Conservation (phyloP, 2,113 vertebrate species). For the Mastomys natalensis region DNA sequence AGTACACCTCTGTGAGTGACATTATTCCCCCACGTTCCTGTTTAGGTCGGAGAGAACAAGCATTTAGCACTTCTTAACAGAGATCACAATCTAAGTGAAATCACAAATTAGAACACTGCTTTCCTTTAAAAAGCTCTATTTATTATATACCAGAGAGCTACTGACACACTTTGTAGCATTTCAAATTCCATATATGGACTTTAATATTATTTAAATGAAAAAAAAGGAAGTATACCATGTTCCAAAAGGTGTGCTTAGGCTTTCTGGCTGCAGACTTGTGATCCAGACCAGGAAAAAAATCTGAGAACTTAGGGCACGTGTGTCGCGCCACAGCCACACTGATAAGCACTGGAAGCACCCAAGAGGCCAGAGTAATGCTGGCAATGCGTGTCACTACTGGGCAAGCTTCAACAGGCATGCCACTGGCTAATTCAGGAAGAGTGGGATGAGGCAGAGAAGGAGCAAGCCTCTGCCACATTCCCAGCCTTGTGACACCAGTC, state of each 20-base stretch:
- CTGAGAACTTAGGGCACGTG: neutral
- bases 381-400: neutral
- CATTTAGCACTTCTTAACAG: slow-evolving; percentile 11
- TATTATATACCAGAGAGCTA: slow-evolving; percentile 36
- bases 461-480: neutral
- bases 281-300: neutral
- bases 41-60: slow-evolving; percentile 53
- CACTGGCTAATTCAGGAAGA: neutral
- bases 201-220: neutral
- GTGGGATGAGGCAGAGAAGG: neutral
- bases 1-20: slow-evolving; percentile 98
- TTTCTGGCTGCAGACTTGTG: neutral
- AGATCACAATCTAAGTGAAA: neutral
- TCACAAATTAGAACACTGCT: slow-evolving; percentile 13
- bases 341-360: neutral
- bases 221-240: neutral
- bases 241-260: neutral
- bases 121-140: neutral
- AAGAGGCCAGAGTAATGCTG: neutral
- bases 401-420: neutral
- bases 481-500: neutral
- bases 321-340: neutral
- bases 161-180: neutral
- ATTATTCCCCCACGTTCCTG: slow-evolving; percentile 98
- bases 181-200: slow-evolving; percentile 13